Percentiles rank a stretch among this genome's conserved stretches.
Evolutionary conservation across 2,113 vertebrate genomes (phyloP).

Genomic region (Cottus gobio): DNA sequence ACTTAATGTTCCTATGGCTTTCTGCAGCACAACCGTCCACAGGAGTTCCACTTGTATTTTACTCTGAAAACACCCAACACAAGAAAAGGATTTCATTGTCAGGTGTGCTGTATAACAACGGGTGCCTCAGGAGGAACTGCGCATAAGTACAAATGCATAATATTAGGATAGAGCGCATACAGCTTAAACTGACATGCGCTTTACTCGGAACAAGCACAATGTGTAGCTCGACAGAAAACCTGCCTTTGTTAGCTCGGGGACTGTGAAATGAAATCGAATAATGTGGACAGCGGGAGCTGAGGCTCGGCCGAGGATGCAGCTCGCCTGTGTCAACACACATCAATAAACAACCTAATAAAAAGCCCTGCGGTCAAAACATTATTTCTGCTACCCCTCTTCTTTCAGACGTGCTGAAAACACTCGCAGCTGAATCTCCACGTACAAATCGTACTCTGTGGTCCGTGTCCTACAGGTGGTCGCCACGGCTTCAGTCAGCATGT

Average conservation of each 20-base stretch:
- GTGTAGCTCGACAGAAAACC: constrained; percentile 65
- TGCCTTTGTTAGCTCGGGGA: constrained; percentile 73
- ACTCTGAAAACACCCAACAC: constrained; percentile 40
- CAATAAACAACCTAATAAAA: constrained; percentile 77
- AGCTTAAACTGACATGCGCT: constrained; percentile 52
- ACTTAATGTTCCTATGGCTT: constrained; percentile 4
- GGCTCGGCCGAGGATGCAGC: constrained; percentile 58
- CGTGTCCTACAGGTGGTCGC: constrained; percentile 45
- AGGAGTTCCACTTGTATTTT: constrained; percentile 27
- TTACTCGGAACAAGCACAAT: constrained; percentile 59
- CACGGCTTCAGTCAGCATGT: constrained; percentile 4
- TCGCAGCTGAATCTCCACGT: constrained; percentile 38
- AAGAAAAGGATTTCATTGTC: constrained; percentile 49
- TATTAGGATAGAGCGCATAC: constrained; percentile 42
- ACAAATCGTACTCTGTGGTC: neutral
- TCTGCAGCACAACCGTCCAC: constrained; percentile 3
- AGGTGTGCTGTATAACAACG: constrained; percentile 50
- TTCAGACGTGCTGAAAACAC: constrained; percentile 31
- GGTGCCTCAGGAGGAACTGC: constrained; percentile 47
- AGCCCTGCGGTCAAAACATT: constrained; percentile 62
- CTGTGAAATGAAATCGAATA: constrained; percentile 76
- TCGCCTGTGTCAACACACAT: constrained; percentile 76
- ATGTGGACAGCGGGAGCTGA: constrained; percentile 66
- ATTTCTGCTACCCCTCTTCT: constrained; percentile 56
- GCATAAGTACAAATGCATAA: constrained; percentile 69